Evolutionary conservation across 2,113 vertebrate genomes (phyloP).

Genomic region (Lethenteron reissneri): DNA sequence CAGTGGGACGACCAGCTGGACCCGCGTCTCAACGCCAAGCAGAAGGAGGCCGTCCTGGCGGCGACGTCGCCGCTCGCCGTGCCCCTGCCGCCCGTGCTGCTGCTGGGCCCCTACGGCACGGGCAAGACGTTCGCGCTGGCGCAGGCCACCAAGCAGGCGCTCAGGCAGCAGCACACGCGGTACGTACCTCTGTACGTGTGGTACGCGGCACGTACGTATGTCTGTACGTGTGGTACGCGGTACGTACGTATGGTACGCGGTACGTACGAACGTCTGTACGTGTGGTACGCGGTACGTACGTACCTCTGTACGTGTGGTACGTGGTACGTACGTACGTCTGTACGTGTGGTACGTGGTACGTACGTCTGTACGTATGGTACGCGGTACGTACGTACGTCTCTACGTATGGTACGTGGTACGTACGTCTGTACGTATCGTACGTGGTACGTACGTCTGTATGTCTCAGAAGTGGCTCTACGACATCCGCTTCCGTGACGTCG

Average conservation of each 20-base stretch:
- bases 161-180: conserved; percentile 75
- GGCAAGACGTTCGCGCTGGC: conserved; percentile 97
- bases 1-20: conserved; percentile 98
- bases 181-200: conserved; percentile 15
- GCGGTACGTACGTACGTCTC: not conserved
- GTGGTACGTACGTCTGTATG: too few species aligned
- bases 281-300: not conserved
- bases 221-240: too few species aligned
- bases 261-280: too few species aligned
- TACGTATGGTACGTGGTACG: not conserved
- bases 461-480: too few species aligned
- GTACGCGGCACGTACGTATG: not conserved
- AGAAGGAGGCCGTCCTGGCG: conserved; percentile 90
- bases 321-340: too few species aligned
- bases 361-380: not conserved
- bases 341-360: not conserved
- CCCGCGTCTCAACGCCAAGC: conserved; percentile 86
- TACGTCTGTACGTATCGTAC: too few species aligned
- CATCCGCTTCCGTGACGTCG: too few species aligned
- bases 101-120: conserved; percentile 93
- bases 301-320: not conserved
- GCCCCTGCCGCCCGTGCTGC: conserved; percentile 71
- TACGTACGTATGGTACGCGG: too few species aligned
- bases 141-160: conserved; percentile 94
- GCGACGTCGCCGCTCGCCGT: conserved; percentile 76